Conservation (phyloP, 2,797 vertebrate species). For the Lagocephalus sceleratus region DNA sequence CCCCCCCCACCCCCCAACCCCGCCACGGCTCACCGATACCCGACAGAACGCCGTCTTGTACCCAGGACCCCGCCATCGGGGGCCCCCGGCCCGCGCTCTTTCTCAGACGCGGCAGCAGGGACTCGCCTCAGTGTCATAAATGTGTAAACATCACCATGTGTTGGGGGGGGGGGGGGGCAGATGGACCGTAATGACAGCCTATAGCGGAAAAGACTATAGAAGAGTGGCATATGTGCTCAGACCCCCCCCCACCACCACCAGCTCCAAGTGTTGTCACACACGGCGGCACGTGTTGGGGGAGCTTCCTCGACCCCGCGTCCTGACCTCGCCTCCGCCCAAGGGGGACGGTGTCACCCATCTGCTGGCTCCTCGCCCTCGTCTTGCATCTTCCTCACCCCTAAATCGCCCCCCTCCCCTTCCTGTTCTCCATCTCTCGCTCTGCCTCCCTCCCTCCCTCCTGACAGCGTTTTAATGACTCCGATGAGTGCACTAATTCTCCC, state of each 20-base stretch:
- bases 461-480: conserved; percentile 62
- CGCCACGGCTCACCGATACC: too few relatives aligned
- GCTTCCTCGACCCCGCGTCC: too few relatives aligned
- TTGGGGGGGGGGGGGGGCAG: conserved; percentile 48
- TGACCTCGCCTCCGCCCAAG: too few relatives aligned
- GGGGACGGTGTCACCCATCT: too few relatives aligned
- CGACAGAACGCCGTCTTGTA: conserved; percentile 51
- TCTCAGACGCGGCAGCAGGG: conserved; percentile 39
- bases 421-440: conserved; percentile 19
- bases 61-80: conserved; percentile 43
- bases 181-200: conserved; percentile 69
- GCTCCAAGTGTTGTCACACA: conserved; percentile 40
- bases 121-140: conserved; percentile 67
- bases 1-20: too few relatives aligned
- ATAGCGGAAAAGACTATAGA: conserved; percentile 67
- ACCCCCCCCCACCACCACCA: conserved; percentile 45
- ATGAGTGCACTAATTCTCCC: conserved; percentile 63
- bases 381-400: conserved; percentile 11
- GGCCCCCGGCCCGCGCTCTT: too few relatives aligned
- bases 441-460: conserved; percentile 17
- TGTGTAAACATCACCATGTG: conserved; percentile 77
- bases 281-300: too few relatives aligned
- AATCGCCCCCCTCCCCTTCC: conserved; percentile 28
- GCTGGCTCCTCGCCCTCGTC: too few relatives aligned
- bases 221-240: conserved; percentile 62